A percentile compares a stretch with the other conserved stretches of the same genome.
Conservation (phyloP, 2,797 vertebrate genomes). For the Cyclopterus lumpus region DNA sequence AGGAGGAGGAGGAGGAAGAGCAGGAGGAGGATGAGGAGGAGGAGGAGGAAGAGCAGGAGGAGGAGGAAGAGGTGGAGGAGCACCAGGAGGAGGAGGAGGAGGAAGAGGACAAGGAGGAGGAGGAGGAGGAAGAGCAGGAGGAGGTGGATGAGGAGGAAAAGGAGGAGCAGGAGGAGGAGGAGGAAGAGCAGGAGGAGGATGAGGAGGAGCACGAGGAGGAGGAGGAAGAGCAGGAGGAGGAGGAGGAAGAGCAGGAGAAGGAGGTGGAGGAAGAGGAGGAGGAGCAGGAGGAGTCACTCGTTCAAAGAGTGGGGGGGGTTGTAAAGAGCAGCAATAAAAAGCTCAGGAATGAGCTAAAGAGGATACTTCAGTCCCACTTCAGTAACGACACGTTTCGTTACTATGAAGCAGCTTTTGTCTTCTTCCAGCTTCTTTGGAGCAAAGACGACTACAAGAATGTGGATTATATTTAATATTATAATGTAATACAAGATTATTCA, state of each 20-base stretch:
- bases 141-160: too few relatives aligned
- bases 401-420: constrained; percentile 36
- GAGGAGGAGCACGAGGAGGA: too few relatives aligned
- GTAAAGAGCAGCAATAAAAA: constrained; percentile 61
- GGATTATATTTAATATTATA: too few relatives aligned
- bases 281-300: constrained; percentile 8
- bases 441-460: too few relatives aligned
- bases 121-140: constrained; percentile 13
- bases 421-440: too few relatives aligned
- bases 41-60: constrained; percentile 10
- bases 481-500: too few relatives aligned
- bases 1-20: constrained; percentile 15
- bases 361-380: constrained; percentile 60
- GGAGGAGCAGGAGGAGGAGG: constrained; percentile 12
- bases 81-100: constrained; percentile 8
- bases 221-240: constrained; percentile 10
- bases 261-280: constrained; percentile 9
- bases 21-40: background rate
- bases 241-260: constrained; percentile 17
- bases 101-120: constrained; percentile 18
- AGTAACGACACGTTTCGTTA: constrained; percentile 70
- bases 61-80: constrained; percentile 3
- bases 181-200: too few relatives aligned
- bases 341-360: constrained; percentile 56
- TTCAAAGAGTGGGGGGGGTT: constrained; percentile 19